Evolutionary conservation across 2,113 vertebrate genomes (phyloP), one percentile per base, ranked within the genome.

Genomic region (Cyprinodon variegatus): DNA sequence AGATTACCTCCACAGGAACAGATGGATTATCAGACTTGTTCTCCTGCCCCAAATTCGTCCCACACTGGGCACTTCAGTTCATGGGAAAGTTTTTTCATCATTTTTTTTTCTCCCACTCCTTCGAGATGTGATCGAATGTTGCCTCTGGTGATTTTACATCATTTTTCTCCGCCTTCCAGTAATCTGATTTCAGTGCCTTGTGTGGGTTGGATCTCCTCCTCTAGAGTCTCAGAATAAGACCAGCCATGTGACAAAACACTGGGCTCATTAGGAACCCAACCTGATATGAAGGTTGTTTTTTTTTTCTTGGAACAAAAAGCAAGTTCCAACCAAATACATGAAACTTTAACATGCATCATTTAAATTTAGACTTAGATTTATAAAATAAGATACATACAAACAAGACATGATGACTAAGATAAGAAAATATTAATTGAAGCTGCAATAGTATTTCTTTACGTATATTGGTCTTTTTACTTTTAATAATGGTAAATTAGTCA

Each of bases 91-190:
- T 15, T 39, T 45, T 68, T 29, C 74, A 65, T 61, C 41, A 68
- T 36, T 68, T 73, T 1, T 29, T 2, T 36, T 15, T 4, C 14
- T 53, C 5, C 15, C 48, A 57, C 77, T 68, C 64, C 43, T 68
- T 43, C 69, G 70, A 76, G 69, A 66, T 76, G 20, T 72, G 74
- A 72, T 93, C 86, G 88, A 64, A 91, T 85, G 91, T 91, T 91
- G 81, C 89, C 76, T 93, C 91, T 83, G 93, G 61, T 93, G 91
- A 94, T 93, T 88, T 94, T 87, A 89, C 93, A 93, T 94, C 90
- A 92, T 89, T 89, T 87, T 68, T 86, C 89, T 89, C 93, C 91
- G 87, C 92, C 92, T 91, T 89, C 88, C 71, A 84, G 74, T 84
- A 93, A 94, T 93, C 92, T 74, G 89, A 92, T 92, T 93, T 86